phyloP scores from a whole-genome alignment of 2,797 vertebrate species.

The Petrocephalus schoutedeni region DNA sequence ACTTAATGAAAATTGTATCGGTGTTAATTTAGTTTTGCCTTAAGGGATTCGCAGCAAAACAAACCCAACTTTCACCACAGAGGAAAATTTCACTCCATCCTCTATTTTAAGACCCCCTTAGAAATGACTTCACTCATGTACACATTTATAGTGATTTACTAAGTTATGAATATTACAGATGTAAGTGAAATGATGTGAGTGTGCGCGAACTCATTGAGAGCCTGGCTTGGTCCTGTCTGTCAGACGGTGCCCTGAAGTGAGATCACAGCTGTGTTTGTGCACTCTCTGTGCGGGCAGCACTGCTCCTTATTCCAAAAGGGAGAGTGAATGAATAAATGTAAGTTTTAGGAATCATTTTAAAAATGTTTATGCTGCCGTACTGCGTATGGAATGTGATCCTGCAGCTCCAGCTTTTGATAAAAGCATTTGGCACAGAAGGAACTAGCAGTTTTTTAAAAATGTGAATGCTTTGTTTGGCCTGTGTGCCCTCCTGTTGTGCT shows the following conservation, averaged over 20 bases:
- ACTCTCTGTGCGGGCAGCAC: conserved; percentile 8
- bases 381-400: not conserved
- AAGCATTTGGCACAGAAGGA: not conserved
- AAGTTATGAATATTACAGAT: not conserved
- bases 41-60: not conserved
- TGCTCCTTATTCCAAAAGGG: conserved; percentile 34
- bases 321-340: not conserved
- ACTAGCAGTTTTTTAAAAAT: conserved; percentile 11
- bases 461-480: conserved; percentile 19
- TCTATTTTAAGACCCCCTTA: not conserved
- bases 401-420: not conserved
- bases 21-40: conserved; percentile 11
- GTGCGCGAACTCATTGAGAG: not conserved
- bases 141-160: not conserved
- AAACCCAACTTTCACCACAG: not conserved
- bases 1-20: conserved; percentile 16
- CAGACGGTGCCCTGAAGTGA: conserved; percentile 57
- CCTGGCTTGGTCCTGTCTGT: conserved; percentile 50
- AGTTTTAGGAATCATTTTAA: not conserved
- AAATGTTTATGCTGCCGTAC: not conserved
- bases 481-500: not conserved
- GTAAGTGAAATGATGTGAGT: not conserved
- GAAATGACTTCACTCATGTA: not conserved
- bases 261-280: conserved; percentile 54
- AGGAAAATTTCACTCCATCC: not conserved